phyloP scores from a whole-genome alignment of 92 coral and sea anemone species.

The Siderastrea radians region DNA sequence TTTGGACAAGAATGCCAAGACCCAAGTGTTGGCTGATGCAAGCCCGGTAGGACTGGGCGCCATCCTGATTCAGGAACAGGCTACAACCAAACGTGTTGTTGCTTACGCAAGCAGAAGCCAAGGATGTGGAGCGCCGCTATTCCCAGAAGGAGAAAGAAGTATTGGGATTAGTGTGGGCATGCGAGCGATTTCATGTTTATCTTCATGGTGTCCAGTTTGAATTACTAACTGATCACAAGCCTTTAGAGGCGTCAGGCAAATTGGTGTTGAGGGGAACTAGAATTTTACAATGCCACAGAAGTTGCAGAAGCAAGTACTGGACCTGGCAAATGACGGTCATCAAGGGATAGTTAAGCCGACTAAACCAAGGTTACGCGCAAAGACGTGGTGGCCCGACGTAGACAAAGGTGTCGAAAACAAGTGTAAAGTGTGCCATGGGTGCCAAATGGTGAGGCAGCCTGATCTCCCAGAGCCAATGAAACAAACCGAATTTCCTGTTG shows the following conservation, averaged over 20 bases:
- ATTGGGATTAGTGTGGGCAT: neutral
- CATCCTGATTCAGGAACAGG: neutral
- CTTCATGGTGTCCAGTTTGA: constrained; percentile 20
- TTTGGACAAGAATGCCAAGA: neutral
- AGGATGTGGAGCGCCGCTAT: neutral
- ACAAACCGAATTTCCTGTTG: neutral
- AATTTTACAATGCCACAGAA: constrained; percentile 21
- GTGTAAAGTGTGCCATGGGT: neutral
- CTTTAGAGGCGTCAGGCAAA: constrained; percentile 56
- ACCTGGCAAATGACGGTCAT: constrained; percentile 61
- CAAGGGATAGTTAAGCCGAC: constrained; percentile 44
- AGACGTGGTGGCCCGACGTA: constrained; percentile 57
- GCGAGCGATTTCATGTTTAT: constrained; percentile 18
- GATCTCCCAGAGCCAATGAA: constrained; percentile 3
- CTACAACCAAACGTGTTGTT: neutral
- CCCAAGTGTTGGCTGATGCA: neutral
- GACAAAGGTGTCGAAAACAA: constrained; percentile 30
- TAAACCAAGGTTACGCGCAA: constrained; percentile 48
- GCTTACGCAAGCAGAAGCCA: constrained; percentile 10
- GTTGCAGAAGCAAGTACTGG: constrained; percentile 35
- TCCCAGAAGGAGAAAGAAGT: constrained; percentile 6
- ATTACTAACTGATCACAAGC: constrained; percentile 69
- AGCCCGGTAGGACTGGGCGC: neutral
- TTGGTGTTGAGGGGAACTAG: constrained; percentile 57
- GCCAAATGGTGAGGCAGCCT: constrained; percentile 10